Conservation (phyloP, 1,140 invertebrate genomes). For the Oryctes rhinoceros region DNA sequence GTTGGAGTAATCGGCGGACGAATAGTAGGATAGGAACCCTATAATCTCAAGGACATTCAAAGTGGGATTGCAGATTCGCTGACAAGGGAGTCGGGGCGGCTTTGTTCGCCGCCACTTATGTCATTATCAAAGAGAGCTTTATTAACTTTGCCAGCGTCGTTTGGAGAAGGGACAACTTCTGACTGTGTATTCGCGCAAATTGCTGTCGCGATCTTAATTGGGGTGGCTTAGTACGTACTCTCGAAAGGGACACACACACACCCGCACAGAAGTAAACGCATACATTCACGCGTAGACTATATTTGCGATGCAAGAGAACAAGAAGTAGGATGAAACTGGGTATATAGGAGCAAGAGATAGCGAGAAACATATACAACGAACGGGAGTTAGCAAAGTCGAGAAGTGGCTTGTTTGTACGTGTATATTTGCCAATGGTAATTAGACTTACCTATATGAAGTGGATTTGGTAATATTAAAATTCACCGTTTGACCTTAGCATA, state of each 20-base stretch:
- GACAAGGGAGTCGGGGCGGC: not conserved
- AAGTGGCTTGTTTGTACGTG: not conserved
- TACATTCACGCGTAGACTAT: not conserved
- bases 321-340: not conserved
- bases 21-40: not conserved
- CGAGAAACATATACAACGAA: not conserved
- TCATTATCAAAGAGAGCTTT: constrained; percentile 28
- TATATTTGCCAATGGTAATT: not conserved
- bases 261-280: too few relatives aligned
- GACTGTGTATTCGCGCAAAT: constrained; percentile 20
- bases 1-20: not conserved
- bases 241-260: not conserved
- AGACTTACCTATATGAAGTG: constrained; percentile 15
- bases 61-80: constrained; percentile 18
- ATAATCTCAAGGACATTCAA: constrained; percentile 11
- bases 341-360: not conserved
- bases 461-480: not conserved
- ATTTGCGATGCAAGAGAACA: not conserved
- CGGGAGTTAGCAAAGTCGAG: not conserved
- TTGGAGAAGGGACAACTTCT: constrained; percentile 8
- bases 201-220: constrained; percentile 29
- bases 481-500: not conserved
- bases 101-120: constrained; percentile 31
- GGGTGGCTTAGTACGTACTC: constrained; percentile 2
- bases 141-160: constrained; percentile 15